These are phyloP conservation scores for Tuberolachnus salignus DNA, from an alignment of 2,888 invertebrate species.

Conservation along the genomic window DNA sequence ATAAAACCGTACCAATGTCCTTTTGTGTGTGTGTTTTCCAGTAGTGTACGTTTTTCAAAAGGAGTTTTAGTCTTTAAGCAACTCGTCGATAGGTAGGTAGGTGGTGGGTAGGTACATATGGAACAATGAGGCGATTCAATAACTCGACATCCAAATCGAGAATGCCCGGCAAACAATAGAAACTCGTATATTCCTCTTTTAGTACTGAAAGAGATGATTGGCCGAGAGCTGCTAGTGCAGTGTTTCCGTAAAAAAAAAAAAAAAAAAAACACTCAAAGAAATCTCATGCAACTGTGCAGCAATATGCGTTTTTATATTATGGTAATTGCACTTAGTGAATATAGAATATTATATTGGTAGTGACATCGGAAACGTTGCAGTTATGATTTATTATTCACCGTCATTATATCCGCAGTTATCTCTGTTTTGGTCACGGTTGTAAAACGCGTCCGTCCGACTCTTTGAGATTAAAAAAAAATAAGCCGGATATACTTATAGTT, in stretches of 20 bases:
- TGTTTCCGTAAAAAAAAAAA: background rate
- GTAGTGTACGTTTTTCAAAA: slow-evolving; percentile 23
- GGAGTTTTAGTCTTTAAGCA: slow-evolving; percentile 23
- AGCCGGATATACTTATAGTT: too few relatives aligned
- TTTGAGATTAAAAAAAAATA: too few relatives aligned
- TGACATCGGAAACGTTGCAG: background rate
- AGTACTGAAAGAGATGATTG: slow-evolving; percentile 25
- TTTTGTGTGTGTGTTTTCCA: background rate
- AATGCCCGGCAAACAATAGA: slow-evolving; percentile 27
- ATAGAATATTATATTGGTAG: slow-evolving; percentile 1
- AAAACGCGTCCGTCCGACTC: too few relatives aligned
- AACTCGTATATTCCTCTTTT: slow-evolving; percentile 32
- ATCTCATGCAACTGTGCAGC: background rate
- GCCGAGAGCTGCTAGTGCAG: background rate
- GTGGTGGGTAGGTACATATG: background rate
- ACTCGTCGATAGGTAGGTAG: background rate
- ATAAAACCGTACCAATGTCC: slow-evolving; percentile 16
- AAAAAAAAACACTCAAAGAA: slow-evolving; percentile 15
- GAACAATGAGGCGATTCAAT: slow-evolving; percentile 34
- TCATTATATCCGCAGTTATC: background rate
- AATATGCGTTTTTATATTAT: slow-evolving; percentile 1
- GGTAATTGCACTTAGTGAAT: slow-evolving; percentile 14
- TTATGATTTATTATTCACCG: background rate
- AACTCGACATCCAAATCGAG: slow-evolving; percentile 40
- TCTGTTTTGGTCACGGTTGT: too few relatives aligned